phyloP scores from a whole-genome alignment of 1,140 invertebrate genomes.

The Maconellicoccus hirsutus region DNA sequence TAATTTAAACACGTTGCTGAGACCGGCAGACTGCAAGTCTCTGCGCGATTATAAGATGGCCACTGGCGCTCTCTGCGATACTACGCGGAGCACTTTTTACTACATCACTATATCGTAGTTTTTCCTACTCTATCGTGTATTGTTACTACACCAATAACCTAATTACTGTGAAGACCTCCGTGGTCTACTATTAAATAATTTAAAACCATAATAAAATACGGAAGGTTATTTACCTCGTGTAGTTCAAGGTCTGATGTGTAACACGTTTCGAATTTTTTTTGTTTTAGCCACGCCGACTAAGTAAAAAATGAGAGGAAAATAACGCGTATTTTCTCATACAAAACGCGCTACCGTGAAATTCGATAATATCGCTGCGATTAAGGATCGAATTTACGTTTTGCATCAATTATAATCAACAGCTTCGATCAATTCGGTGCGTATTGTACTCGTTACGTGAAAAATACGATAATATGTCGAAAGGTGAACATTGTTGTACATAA shows the following conservation, averaged over 20 bases:
- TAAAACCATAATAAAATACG: conserved; percentile 10
- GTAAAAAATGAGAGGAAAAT: conserved; percentile 4
- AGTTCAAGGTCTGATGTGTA: not conserved
- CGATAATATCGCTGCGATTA: no score
- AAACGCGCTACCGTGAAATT: no score
- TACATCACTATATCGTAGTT: conserved; percentile 9
- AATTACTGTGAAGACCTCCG: conserved; percentile 7
- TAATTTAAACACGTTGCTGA: no score
- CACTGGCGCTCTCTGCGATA: not conserved
- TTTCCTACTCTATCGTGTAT: not conserved
- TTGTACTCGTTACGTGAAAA: no score
- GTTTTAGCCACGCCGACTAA: conserved; percentile 6
- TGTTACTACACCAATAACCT: conserved; percentile 8
- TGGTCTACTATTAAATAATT: conserved; percentile 9
- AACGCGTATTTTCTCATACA: not conserved
- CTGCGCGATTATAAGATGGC: not conserved
- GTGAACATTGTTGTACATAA: no score
- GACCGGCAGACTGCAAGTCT: not conserved
- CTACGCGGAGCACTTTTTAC: not conserved
- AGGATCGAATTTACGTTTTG: no score
- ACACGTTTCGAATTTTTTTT: conserved; percentile 9
- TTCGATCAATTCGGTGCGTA: no score
- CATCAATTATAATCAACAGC: no score
- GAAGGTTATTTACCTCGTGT: not conserved
- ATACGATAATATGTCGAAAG: no score